Evolutionary conservation across 1,140 invertebrate species (phyloP).

Genomic region (Drosophila varians): DNA sequence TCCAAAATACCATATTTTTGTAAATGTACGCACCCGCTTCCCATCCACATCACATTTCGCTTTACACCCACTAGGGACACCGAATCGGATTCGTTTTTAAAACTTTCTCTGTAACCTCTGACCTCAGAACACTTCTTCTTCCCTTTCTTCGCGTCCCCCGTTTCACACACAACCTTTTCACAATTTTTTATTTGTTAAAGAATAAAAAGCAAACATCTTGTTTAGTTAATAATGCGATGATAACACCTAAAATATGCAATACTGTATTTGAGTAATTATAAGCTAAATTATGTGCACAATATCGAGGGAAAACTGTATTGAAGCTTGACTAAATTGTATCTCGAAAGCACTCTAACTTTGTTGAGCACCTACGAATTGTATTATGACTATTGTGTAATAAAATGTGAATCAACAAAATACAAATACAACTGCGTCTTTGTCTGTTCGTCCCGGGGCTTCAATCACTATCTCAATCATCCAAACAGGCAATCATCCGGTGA

Average conservation of each 20-base stretch:
- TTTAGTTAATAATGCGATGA: slow-evolving; percentile 38
- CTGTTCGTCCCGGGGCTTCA: slow-evolving; percentile 20
- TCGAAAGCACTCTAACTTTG: slow-evolving; percentile 33
- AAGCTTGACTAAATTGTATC: slow-evolving; percentile 38
- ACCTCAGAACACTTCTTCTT: slow-evolving; percentile 11
- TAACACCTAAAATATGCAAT: slow-evolving; percentile 51
- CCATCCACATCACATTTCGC: slow-evolving; percentile 31
- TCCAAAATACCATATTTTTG: slow-evolving; percentile 41
- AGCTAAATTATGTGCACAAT: slow-evolving; percentile 58
- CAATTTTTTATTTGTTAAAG: slow-evolving; percentile 72
- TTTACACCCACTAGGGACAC: slow-evolving; percentile 15
- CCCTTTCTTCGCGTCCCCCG: slow-evolving; percentile 5
- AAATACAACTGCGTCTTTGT: slow-evolving; percentile 8
- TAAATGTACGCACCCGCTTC: slow-evolving; percentile 47
- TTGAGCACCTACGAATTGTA: slow-evolving; percentile 43
- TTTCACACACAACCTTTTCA: slow-evolving; percentile 22
- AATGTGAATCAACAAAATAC: slow-evolving; percentile 37
- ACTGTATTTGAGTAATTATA: slow-evolving; percentile 67
- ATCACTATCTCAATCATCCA: slow-evolving; percentile 1
- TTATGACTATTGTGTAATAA: slow-evolving; percentile 57
- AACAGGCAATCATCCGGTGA: background rate
- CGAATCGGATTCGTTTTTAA: slow-evolving; percentile 28
- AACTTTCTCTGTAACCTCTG: background rate
- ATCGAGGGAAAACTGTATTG: slow-evolving; percentile 15
- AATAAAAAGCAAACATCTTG: slow-evolving; percentile 48